A percentile compares a stretch with the other conserved stretches of the same genome.
These are phyloP conservation scores for Montipora sp. DNA, from an alignment of 64 coral and sea anemone species.

Conservation along the genomic window DNA sequence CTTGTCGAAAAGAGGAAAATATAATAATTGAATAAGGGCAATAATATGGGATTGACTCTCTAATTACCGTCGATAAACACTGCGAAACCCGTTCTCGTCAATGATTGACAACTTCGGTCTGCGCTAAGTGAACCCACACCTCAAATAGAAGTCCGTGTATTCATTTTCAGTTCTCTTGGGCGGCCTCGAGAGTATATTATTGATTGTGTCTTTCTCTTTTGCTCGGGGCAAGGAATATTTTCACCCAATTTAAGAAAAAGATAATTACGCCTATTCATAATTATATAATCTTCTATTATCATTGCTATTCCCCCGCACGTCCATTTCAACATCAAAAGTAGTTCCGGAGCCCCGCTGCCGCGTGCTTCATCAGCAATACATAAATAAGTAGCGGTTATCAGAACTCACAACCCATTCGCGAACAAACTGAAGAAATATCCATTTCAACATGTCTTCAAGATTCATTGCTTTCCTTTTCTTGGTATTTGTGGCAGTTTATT, in stretches of 20 bases:
- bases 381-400: not conserved
- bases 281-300: not conserved
- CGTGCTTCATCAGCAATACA: not conserved
- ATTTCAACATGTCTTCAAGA: slow-evolving; percentile 8
- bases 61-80: slow-evolving; percentile 30
- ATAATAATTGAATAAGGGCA: too few relatives aligned
- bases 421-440: not conserved
- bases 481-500: not conserved
- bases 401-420: not conserved
- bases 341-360: not conserved
- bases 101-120: not conserved
- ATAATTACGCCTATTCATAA: not conserved
- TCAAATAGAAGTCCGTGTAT: not conserved
- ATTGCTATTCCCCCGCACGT: not conserved
- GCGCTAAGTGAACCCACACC: not conserved
- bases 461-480: not conserved
- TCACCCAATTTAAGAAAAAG: not conserved
- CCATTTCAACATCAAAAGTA: not conserved
- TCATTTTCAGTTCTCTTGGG: not conserved
- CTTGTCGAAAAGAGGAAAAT: too few relatives aligned
- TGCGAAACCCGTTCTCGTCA: not conserved
- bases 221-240: not conserved
- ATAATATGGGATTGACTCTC: not conserved
- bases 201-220: not conserved
- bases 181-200: not conserved